Percentiles rank a stretch among this genome's conserved stretches.
Conservation (phyloP, 2,113 vertebrate genomes). For the Neomonachus schauinslandi region DNA sequence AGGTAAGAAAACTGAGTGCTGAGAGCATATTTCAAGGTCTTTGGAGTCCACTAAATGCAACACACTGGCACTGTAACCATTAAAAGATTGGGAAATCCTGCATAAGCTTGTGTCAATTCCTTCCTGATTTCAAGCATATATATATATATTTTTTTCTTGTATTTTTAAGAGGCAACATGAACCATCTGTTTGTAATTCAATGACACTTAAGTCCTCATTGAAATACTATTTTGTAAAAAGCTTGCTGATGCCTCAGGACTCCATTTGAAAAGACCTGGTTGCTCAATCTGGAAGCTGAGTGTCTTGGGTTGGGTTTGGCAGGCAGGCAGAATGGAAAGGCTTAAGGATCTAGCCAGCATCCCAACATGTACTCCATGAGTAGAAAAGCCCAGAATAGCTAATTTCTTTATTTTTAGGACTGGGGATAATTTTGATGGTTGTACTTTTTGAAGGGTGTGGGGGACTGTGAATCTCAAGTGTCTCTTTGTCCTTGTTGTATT, state of each 20-base stretch:
- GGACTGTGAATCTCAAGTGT: not conserved
- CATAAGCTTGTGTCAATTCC: not conserved
- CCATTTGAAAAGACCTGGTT: not conserved
- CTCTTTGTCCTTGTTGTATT: not conserved
- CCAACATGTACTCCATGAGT: not conserved
- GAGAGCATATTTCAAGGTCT: not conserved
- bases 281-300: not conserved
- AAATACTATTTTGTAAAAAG: constrained; percentile 29
- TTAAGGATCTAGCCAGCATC: not conserved
- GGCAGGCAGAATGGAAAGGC: not conserved
- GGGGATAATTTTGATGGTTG: no score
- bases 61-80: not conserved
- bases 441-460: not conserved
- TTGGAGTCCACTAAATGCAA: not conserved
- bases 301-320: not conserved
- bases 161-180: not conserved
- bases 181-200: constrained; percentile 35
- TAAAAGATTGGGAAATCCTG: not conserved
- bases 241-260: not conserved
- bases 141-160: not conserved
- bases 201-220: constrained; percentile 10
- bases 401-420: not conserved
- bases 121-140: not conserved
- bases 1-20: not conserved
- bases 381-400: not conserved